phyloP scores from a whole-genome alignment of 2,888 invertebrate species.

The Morpho deidamia region DNA sequence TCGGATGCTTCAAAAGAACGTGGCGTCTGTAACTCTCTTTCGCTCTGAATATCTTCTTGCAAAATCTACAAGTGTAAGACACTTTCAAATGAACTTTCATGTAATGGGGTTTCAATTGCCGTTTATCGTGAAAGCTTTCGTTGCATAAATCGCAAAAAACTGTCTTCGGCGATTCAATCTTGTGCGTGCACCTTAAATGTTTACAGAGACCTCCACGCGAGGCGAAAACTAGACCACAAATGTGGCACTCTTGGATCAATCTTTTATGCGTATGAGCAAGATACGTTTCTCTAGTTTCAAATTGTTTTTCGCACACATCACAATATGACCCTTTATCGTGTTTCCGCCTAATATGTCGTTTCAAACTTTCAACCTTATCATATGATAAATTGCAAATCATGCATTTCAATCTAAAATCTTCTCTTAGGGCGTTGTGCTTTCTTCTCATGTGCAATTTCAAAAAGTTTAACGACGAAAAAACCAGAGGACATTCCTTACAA shows the following conservation, averaged over 20 bases:
- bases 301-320: constrained; percentile 59
- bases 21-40: constrained; percentile 64
- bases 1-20: constrained; percentile 53
- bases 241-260: constrained; percentile 51
- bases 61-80: constrained; percentile 55
- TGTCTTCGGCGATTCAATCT: constrained; percentile 52
- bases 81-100: constrained; percentile 63
- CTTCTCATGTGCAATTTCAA: constrained; percentile 65
- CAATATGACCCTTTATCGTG: constrained; percentile 57
- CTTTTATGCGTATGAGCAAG: constrained; percentile 58
- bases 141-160: constrained; percentile 59
- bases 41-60: constrained; percentile 57
- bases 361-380: constrained; percentile 65
- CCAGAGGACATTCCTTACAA: constrained; percentile 58
- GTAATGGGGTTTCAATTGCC: constrained; percentile 58
- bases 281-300: constrained; percentile 51
- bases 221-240: constrained; percentile 63
- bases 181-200: constrained; percentile 60
- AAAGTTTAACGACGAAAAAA: constrained; percentile 58
- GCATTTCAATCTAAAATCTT: constrained; percentile 61
- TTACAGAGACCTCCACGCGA: constrained; percentile 58
- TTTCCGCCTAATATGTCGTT: constrained; percentile 61
- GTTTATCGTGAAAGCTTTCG: constrained; percentile 57
- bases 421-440: constrained; percentile 59
- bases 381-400: constrained; percentile 65